Evolutionary conservation across 2,888 invertebrate genomes (phyloP).

Genomic region (Chymomyza fuscimana): DNA sequence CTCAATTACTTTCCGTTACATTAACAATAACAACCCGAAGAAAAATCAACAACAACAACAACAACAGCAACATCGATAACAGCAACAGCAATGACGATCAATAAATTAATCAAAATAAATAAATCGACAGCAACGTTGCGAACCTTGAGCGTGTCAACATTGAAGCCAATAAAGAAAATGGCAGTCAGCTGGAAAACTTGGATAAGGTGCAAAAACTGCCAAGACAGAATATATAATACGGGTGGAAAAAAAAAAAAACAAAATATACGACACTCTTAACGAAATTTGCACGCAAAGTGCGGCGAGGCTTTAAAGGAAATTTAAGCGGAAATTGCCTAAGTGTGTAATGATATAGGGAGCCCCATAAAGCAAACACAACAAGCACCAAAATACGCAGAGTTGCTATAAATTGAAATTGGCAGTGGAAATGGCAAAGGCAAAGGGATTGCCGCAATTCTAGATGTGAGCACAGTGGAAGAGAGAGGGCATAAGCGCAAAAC

Average conservation of each 20-base stretch:
- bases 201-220: slow-evolving; percentile 50
- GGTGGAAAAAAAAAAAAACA: not conserved
- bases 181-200: slow-evolving; percentile 60
- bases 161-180: slow-evolving; percentile 37
- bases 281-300: slow-evolving; percentile 9
- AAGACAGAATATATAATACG: not conserved
- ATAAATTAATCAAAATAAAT: slow-evolving; percentile 52
- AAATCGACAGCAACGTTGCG: slow-evolving; percentile 35
- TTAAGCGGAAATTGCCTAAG: slow-evolving; percentile 55
- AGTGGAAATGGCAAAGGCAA: not conserved
- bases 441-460: slow-evolving; percentile 6
- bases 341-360: slow-evolving; percentile 2
- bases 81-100: slow-evolving; percentile 27
- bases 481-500: slow-evolving; percentile 21
- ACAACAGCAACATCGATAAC: slow-evolving; percentile 25
- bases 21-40: slow-evolving; percentile 5
- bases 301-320: slow-evolving; percentile 47
- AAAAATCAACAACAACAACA: slow-evolving; percentile 11
- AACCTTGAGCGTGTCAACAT: slow-evolving; percentile 16
- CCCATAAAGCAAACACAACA: not conserved
- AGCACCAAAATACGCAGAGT: not conserved
- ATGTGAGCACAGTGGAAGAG: not conserved
- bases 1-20: slow-evolving; percentile 42
- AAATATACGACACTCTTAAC: not conserved
- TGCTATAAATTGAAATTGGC: not conserved